phyloP scores from a whole-genome alignment of 2,888 invertebrate species.

The Amblyteles armatorius region DNA sequence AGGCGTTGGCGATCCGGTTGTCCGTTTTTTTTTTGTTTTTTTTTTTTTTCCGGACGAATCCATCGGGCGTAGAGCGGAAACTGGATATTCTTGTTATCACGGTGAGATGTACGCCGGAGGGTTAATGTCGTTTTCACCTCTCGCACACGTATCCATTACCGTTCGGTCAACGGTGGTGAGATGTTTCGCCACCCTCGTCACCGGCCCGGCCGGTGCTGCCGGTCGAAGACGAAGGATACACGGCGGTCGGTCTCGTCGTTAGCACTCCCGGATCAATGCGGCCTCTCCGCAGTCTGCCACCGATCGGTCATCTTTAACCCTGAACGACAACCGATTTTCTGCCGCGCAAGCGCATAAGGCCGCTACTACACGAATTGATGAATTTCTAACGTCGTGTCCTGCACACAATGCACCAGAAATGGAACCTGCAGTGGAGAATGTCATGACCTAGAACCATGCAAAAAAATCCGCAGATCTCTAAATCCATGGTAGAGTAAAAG shows the following conservation, averaged over 20 bases:
- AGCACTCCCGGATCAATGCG: constrained; percentile 70
- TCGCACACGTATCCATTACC: constrained; percentile 54
- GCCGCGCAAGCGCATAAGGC: constrained; percentile 28
- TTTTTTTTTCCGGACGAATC: constrained; percentile 32
- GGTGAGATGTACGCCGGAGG: constrained; percentile 9
- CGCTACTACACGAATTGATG: no score
- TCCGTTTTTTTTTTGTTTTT: constrained; percentile 17
- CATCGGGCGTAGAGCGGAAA: constrained; percentile 22
- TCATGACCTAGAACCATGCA: no score
- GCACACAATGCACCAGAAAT: no score
- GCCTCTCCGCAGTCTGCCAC: constrained; percentile 51
- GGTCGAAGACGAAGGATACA: constrained; percentile 45
- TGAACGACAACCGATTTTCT: constrained; percentile 76
- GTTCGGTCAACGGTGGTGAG: constrained; percentile 25
- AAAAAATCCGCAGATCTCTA: neutral
- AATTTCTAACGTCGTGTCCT: no score
- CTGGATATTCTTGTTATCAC: constrained; percentile 24
- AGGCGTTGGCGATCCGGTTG: constrained; percentile 26
- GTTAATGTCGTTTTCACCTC: constrained; percentile 29
- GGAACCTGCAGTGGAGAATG: no score
- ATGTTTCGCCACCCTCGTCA: constrained; percentile 47
- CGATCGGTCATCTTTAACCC: constrained; percentile 80
- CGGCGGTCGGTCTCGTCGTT: constrained; percentile 72
- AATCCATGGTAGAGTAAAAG: neutral
- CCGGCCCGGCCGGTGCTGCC: constrained; percentile 12